A percentile compares a stretch with the other conserved stretches of the same genome.
These are phyloP conservation scores for Stichodactyla mertensii DNA, from an alignment of 64 coral and sea anemone genomes.

Conservation along the genomic window DNA sequence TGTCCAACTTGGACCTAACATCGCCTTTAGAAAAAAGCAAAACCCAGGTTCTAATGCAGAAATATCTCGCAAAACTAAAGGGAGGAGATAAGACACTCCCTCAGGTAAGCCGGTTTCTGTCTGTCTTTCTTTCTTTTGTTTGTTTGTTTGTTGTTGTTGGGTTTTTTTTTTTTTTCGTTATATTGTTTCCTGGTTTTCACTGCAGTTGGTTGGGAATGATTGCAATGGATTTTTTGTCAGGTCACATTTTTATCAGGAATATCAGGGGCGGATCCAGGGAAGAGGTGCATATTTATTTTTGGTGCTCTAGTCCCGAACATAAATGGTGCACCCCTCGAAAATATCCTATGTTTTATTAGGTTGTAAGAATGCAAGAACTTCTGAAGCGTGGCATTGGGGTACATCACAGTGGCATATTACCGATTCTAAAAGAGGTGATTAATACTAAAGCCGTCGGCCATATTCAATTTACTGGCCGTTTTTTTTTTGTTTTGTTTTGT, in stretches of 20 bases:
- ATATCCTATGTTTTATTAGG: slow-evolving; percentile 29
- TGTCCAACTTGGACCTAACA: slow-evolving; percentile 72
- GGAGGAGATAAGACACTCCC: slow-evolving; percentile 58
- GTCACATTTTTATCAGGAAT: too few relatives aligned
- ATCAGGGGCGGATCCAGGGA: too few relatives aligned
- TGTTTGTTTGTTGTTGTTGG: too few relatives aligned
- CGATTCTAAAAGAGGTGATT: slow-evolving; percentile 96
- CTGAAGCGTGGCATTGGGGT: slow-evolving; percentile 83
- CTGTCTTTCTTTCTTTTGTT: not conserved
- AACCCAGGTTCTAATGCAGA: slow-evolving; percentile 70
- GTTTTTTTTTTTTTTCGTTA: not conserved
- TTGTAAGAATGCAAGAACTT: slow-evolving; percentile 84
- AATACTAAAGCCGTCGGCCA: not conserved
- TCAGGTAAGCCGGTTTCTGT: slow-evolving; percentile 51
- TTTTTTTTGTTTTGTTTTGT: too few relatives aligned
- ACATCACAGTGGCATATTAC: slow-evolving; percentile 93
- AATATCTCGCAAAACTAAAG: slow-evolving; percentile 70
- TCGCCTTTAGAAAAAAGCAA: slow-evolving; percentile 67
- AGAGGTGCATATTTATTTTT: not conserved
- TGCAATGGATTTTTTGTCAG: too few relatives aligned
- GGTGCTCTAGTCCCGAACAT: too few relatives aligned
- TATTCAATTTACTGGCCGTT: not conserved
- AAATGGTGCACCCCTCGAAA: too few relatives aligned
- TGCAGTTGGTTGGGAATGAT: too few relatives aligned
- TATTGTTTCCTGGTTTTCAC: too few relatives aligned